Percentiles rank a stretch among this genome's conserved stretches.
These are phyloP conservation scores for Archips xylosteana DNA, from an alignment of 2,888 invertebrate genomes.

Conservation along the genomic window DNA sequence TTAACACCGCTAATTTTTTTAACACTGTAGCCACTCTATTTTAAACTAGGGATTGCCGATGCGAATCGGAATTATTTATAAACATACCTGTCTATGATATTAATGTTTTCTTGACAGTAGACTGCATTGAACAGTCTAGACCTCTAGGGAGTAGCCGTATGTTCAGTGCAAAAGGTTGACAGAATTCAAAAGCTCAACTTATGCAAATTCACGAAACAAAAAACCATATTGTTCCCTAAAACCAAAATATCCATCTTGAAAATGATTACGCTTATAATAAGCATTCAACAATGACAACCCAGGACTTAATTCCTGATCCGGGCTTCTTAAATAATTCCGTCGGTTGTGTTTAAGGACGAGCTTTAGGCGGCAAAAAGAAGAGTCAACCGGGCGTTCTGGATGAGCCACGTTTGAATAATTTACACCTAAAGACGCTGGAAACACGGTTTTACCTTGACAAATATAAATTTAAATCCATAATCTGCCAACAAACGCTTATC, in stretches of 20 bases:
- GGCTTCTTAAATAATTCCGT: constrained; percentile 71
- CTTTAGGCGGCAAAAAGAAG: constrained; percentile 73
- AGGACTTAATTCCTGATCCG: constrained; percentile 68
- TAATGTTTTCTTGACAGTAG: too few species aligned
- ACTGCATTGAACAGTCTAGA: too few species aligned
- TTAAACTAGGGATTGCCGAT: too few species aligned
- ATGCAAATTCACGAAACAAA: too few species aligned
- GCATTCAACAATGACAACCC: constrained; percentile 62
- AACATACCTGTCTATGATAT: too few species aligned
- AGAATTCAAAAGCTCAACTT: too few species aligned
- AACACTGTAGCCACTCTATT: too few species aligned
- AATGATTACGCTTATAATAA: constrained; percentile 45
- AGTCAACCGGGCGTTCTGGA: constrained; percentile 69
- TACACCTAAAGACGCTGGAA: constrained; percentile 78
- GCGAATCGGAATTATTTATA: too few species aligned
- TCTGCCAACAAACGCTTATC: constrained; percentile 47
- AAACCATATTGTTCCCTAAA: neutral
- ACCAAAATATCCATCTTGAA: constrained; percentile 19
- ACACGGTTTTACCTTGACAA: constrained; percentile 58
- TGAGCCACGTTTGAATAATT: constrained; percentile 80
- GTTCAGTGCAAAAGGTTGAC: too few species aligned
- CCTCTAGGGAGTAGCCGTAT: too few species aligned
- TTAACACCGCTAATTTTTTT: too few species aligned
- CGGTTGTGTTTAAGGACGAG: constrained; percentile 74
- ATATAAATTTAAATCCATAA: constrained; percentile 39